These are phyloP conservation scores for Ctenochaetus hawaiiensis DNA, from an alignment of 2,797 vertebrate species.

Conservation along the genomic window DNA sequence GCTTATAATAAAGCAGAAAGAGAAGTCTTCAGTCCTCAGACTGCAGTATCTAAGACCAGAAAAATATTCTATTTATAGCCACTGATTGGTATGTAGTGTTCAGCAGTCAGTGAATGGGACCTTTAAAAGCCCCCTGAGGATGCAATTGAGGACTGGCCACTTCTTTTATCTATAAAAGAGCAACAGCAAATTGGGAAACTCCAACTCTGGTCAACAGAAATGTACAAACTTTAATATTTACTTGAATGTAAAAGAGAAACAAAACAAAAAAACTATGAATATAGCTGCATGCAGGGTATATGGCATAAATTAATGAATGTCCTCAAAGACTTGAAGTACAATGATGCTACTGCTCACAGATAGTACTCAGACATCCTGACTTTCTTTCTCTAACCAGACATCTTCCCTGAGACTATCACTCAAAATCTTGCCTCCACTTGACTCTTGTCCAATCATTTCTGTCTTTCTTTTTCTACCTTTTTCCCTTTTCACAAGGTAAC, in stretches of 20 bases:
- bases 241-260: too few species aligned
- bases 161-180: not conserved
- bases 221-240: too few species aligned
- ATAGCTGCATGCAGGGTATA: not conserved
- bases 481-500: constrained; percentile 2
- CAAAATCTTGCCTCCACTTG: not conserved
- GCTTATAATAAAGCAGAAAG: too few species aligned
- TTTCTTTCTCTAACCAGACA: not conserved
- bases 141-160: not conserved
- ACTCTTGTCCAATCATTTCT: constrained; percentile 9
- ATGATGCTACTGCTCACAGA: not conserved
- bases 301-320: not conserved
- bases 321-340: not conserved
- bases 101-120: not conserved
- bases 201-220: too few species aligned
- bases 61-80: not conserved
- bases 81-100: not conserved
- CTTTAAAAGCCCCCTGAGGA: not conserved
- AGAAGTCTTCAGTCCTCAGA: not conserved
- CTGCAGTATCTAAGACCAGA: not conserved
- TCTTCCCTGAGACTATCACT: constrained; percentile 2
- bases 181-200: too few species aligned
- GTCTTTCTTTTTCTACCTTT: constrained; percentile 15
- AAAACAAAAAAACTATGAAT: too few species aligned
- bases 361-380: not conserved